Base-by-base conservation (phyloP, 2,888 invertebrate species). In the Resseliella maxima region DNA sequence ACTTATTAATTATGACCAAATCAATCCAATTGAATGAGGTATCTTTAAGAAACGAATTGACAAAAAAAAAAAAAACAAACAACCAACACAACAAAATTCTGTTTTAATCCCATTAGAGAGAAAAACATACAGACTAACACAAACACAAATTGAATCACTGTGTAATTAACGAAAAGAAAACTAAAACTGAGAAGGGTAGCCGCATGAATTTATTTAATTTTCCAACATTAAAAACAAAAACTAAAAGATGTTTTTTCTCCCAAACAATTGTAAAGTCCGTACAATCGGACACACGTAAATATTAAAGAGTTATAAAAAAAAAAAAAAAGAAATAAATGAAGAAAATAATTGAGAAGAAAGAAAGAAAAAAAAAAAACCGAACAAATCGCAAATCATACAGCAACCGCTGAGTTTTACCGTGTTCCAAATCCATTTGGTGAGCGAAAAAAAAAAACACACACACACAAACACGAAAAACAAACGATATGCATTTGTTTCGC, bases 141-240 rank as follows among this genome's bases (percentile, higher is more conserved):
- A 45, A 45, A 38, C 24, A 85, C 18, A 85, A 85, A 45, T 85
- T 45, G 41, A 45, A 85, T 45, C 38, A 85, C 46, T 72, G 72
- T 72, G 72, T 72, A 72, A 72, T 72, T 72, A n/a, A 72, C 72
- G 72, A 31, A 72, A 35, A 72, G n/a, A 59, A 72, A 72, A 72
- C 72, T 31, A 72, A 72, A 31, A 83, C 83, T 85, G 85, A 85
- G 85, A 85, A 27, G 85, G 85, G 85, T 85, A 85, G 85, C 85
- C 85, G 85, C 85, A 85, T 85, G 31, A 85, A 46, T 85, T 85
- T 45, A 46, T 45, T 85, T 85, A 85, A 85, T 45, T 31, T 46
- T 46, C n/a, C 27, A 85, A 24, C 6, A 36, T 36, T 36, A 36
- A 36, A 1, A 12, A 36, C 5, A 81, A 81, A 35, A 41, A 85